These are phyloP conservation scores for Henricia sp. DNA, from an alignment of 53 echinoderm and acorn worm genomes.

Conservation along the genomic window DNA sequence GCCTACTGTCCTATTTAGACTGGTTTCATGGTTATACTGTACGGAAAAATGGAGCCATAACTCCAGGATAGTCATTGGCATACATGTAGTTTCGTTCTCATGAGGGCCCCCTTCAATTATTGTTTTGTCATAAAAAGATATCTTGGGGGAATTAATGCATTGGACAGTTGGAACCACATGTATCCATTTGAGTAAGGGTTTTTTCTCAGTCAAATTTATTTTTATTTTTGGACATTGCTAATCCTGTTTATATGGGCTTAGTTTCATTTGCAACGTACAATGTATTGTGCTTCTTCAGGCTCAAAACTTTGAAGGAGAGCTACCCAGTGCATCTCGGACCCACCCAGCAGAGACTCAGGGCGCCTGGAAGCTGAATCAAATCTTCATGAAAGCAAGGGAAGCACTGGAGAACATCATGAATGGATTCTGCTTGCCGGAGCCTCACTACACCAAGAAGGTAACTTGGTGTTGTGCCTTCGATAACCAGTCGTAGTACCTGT, in stretches of 20 bases:
- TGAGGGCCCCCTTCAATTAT: too few species aligned
- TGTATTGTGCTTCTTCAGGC: conserved; percentile 69
- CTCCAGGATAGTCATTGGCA: too few species aligned
- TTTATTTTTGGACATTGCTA: neutral
- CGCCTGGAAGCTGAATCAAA: conserved; percentile 78
- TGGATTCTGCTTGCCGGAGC: conserved; percentile 87
- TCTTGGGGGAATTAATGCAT: too few species aligned
- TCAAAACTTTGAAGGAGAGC: conserved; percentile 71
- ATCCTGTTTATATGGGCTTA: too few species aligned
- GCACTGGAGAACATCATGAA: conserved; percentile 84
- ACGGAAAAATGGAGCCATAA: too few species aligned
- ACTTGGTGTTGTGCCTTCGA: neutral
- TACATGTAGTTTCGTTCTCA: too few species aligned
- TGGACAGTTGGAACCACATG: too few species aligned
- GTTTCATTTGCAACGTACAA: too few species aligned
- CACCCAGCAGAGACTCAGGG: conserved; percentile 53
- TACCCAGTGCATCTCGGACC: conserved; percentile 47
- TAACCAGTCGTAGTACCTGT: neutral
- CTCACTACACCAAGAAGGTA: conserved; percentile 86
- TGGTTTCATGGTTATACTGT: too few species aligned
- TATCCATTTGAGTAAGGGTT: too few species aligned
- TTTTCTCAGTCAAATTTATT: neutral
- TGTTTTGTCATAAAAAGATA: too few species aligned
- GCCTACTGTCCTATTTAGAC: too few species aligned
- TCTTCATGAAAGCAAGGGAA: conserved; percentile 80